phyloP scores from a whole-genome alignment of 2,113 vertebrate genomes.

The Sapayoa aenigma region DNA sequence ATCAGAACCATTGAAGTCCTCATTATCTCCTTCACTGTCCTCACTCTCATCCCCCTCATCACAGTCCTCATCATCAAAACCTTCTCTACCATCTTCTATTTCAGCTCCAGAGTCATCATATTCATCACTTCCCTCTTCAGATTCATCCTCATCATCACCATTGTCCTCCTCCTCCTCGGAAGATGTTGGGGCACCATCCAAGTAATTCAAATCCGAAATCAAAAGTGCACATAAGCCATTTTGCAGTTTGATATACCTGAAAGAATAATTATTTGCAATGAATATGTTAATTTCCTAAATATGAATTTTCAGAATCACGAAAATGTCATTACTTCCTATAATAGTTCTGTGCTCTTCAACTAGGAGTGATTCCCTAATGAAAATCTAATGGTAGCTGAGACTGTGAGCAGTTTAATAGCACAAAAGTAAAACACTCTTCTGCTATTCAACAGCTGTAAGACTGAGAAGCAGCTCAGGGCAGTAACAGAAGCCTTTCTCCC shows the following conservation, averaged over 20 bases:
- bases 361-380: background rate
- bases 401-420: background rate
- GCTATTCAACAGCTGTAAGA: background rate
- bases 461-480: background rate
- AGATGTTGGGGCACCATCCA: conserved; percentile 63
- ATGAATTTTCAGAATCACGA: background rate
- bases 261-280: background rate
- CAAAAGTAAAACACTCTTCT: background rate
- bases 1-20: conserved; percentile 71
- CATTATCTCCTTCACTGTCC: conserved; percentile 76
- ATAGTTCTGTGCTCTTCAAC: background rate
- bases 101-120: conserved; percentile 83
- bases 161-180: conserved; percentile 73
- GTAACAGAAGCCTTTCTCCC: background rate
- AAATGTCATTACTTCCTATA: background rate
- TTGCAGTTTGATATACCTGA: conserved; percentile 86
- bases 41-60: conserved; percentile 77
- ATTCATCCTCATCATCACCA: background rate
- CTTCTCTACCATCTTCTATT: conserved; percentile 81
- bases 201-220: conserved; percentile 88
- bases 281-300: background rate
- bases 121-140: conserved; percentile 71
- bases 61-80: conserved; percentile 78
- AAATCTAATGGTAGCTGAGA: background rate
- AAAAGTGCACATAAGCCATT: conserved; percentile 90